Conservation (phyloP, 2,113 vertebrate genomes). For the Takifugu bimaculatus region DNA sequence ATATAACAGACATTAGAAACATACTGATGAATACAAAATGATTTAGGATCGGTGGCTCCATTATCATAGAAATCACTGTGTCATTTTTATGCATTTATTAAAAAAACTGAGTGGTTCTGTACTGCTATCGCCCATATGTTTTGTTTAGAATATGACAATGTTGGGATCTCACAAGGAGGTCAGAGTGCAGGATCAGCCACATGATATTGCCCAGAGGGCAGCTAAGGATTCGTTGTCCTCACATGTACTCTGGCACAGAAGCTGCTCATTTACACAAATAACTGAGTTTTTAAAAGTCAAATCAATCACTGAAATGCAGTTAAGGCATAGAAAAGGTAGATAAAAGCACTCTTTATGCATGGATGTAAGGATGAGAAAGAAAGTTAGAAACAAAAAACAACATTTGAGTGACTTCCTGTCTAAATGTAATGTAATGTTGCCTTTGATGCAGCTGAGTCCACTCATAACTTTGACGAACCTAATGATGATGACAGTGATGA, state of each 20-base stretch:
- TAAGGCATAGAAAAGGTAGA: too few relatives aligned
- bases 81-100: background rate
- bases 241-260: background rate
- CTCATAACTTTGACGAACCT: background rate
- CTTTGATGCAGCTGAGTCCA: background rate
- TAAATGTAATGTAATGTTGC: background rate
- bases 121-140: background rate
- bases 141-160: background rate
- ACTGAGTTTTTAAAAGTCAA: too few relatives aligned
- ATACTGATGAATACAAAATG: background rate
- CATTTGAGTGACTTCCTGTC: too few relatives aligned
- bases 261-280: too few relatives aligned
- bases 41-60: background rate
- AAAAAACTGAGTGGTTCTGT: background rate
- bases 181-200: background rate
- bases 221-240: background rate
- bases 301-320: too few relatives aligned
- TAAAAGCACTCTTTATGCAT: too few relatives aligned
- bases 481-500: background rate
- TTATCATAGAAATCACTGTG: background rate
- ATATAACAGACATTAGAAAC: background rate
- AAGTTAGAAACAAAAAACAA: too few relatives aligned
- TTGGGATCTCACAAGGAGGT: conserved; percentile 1
- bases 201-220: conserved; percentile 4
- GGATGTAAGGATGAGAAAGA: too few relatives aligned